phyloP scores from a whole-genome alignment of 2,888 invertebrate species.

The Caradrina kadenii region DNA sequence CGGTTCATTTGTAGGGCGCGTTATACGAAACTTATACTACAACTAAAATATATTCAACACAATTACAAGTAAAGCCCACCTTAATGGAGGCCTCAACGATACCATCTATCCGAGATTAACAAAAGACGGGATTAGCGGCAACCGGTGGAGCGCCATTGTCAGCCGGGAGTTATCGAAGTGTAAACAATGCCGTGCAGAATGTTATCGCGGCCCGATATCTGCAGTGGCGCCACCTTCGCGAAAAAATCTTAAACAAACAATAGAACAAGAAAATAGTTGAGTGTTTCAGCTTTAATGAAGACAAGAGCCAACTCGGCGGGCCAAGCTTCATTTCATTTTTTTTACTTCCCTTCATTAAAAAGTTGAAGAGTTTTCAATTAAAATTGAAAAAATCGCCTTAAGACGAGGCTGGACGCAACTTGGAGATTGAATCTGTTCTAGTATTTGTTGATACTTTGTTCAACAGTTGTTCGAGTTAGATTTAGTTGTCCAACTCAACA shows the following conservation, averaged over 20 bases:
- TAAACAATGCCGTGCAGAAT: constrained; percentile 34
- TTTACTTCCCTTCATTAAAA: constrained; percentile 80
- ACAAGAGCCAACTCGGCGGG: constrained; percentile 63
- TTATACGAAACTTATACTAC: constrained; percentile 10
- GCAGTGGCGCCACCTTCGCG: constrained; percentile 24
- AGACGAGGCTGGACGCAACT: constrained; percentile 53
- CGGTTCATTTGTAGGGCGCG: not conserved
- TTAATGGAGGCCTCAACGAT: constrained; percentile 34
- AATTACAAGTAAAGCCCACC: constrained; percentile 47
- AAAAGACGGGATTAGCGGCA: constrained; percentile 43
- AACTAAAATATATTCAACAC: constrained; percentile 35
- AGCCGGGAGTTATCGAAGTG: constrained; percentile 27
- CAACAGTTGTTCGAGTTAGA: constrained; percentile 52
- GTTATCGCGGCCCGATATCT: constrained; percentile 60
- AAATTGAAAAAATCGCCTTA: constrained; percentile 69
- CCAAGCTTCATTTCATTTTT: constrained; percentile 70
- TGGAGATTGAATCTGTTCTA: constrained; percentile 54
- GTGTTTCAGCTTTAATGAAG: constrained; percentile 75
- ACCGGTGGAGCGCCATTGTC: constrained; percentile 30
- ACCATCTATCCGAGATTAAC: constrained; percentile 56
- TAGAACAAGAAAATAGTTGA: constrained; percentile 72
- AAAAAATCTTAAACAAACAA: constrained; percentile 69
- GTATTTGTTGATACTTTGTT: constrained; percentile 54
- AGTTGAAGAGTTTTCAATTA: constrained; percentile 82
- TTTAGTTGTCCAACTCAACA: constrained; percentile 48